These are phyloP conservation scores for Athene cunicularia DNA, from an alignment of 2,113 vertebrate species.

Conservation along the genomic window DNA sequence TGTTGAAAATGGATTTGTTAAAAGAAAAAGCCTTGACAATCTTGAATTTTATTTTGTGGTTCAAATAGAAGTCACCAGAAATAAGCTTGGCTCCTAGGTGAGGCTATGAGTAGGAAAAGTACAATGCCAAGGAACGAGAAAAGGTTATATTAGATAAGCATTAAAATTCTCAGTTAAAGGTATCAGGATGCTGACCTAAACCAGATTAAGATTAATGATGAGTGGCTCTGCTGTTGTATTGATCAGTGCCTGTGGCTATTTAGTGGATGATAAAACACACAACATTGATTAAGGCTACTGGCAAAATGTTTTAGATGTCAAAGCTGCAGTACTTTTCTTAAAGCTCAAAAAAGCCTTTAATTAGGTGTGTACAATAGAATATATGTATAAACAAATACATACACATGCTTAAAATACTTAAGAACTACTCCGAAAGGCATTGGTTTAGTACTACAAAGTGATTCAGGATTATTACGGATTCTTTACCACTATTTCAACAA, in stretches of 20 bases:
- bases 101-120: neutral
- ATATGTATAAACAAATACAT: neutral
- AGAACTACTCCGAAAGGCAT: neutral
- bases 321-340: neutral
- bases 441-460: neutral
- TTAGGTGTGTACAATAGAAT: neutral
- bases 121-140: neutral
- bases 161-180: neutral
- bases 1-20: neutral
- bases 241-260: conserved; percentile 12
- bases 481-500: neutral
- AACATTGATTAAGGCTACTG: neutral
- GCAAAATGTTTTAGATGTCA: neutral
- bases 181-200: neutral
- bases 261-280: conserved; percentile 5
- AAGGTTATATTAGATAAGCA: neutral
- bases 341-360: neutral
- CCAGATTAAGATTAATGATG: conserved; percentile 28
- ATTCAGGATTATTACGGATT: neutral
- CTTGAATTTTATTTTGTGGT: neutral
- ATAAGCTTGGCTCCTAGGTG: neutral
- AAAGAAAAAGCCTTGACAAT: neutral
- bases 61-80: neutral
- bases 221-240: neutral
- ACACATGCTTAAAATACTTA: neutral